Percentiles rank a stretch among this genome's conserved stretches.
phyloP scores from a whole-genome alignment of 2,888 invertebrate species.

The Glaucopsyche alexis region DNA sequence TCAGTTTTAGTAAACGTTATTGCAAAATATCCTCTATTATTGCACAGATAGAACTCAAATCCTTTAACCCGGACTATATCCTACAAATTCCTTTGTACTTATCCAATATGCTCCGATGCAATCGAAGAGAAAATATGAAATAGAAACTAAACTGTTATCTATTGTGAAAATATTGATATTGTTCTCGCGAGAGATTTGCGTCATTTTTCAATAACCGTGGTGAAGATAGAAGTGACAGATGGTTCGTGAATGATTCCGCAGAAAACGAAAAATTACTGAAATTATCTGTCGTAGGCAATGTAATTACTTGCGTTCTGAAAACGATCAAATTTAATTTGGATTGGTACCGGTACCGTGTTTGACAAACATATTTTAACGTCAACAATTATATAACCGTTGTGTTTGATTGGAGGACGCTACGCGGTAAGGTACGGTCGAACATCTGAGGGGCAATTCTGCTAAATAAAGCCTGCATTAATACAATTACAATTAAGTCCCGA shows the following conservation, averaged over 20 bases:
- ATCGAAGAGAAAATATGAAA: constrained; percentile 1
- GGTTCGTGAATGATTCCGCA: neutral
- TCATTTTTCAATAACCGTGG: neutral
- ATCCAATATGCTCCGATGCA: constrained; percentile 11
- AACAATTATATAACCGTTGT: no score
- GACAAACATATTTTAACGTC: no score
- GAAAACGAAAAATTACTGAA: neutral
- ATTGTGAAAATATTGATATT: constrained; percentile 7
- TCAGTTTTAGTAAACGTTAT: neutral
- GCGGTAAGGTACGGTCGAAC: no score
- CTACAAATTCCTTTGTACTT: neutral
- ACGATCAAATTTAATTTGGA: no score
- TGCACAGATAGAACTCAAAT: neutral
- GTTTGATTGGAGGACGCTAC: no score
- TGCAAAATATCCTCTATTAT: neutral
- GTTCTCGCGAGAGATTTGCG: neutral
- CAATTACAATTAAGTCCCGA: no score
- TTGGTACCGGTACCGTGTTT: no score
- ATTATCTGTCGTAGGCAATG: neutral
- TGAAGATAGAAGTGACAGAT: neutral
- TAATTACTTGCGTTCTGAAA: no score
- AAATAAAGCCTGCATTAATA: no score
- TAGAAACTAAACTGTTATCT: neutral
- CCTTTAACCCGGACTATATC: neutral
- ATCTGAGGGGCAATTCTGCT: no score